phyloP scores from a whole-genome alignment of 2,797 vertebrate species.

The Sebastes oblongus region DNA sequence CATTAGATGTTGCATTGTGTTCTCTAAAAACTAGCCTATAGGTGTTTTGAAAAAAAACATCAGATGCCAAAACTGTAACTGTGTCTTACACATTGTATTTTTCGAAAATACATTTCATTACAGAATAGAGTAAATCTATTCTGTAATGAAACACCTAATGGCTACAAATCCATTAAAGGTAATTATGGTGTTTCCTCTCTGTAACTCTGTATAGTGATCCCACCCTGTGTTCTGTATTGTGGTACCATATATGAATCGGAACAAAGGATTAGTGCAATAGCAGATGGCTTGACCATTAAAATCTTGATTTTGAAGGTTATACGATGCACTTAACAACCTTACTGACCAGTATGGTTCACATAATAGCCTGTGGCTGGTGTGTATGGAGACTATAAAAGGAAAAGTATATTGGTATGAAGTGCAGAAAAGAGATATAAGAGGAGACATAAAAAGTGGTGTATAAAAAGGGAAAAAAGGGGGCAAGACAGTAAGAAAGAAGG shows the following conservation, averaged over 20 bases:
- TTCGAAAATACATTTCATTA: neutral
- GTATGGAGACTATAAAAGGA: neutral
- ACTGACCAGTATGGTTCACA: neutral
- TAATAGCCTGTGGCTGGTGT: neutral
- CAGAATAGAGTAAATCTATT: neutral
- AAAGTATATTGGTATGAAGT: neutral
- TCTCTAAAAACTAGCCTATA: neutral
- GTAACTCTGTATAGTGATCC: neutral
- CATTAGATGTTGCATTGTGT: neutral
- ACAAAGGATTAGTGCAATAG: neutral
- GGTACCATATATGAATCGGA: neutral
- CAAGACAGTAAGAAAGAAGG: slow-evolving; percentile 2
- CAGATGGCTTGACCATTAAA: neutral
- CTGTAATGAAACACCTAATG: neutral
- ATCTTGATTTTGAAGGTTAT: slow-evolving; percentile 2
- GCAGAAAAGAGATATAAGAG: neutral
- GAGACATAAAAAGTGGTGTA: neutral
- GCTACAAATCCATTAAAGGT: neutral
- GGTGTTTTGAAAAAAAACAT: neutral
- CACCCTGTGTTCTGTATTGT: neutral
- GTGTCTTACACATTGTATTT: neutral
- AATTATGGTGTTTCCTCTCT: neutral
- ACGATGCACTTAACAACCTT: neutral
- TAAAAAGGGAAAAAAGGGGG: neutral
- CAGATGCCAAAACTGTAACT: neutral